Percentiles rank a stretch among this genome's conserved stretches.
Conservation (phyloP, 2,113 vertebrate genomes). For the Rhea pennata region DNA sequence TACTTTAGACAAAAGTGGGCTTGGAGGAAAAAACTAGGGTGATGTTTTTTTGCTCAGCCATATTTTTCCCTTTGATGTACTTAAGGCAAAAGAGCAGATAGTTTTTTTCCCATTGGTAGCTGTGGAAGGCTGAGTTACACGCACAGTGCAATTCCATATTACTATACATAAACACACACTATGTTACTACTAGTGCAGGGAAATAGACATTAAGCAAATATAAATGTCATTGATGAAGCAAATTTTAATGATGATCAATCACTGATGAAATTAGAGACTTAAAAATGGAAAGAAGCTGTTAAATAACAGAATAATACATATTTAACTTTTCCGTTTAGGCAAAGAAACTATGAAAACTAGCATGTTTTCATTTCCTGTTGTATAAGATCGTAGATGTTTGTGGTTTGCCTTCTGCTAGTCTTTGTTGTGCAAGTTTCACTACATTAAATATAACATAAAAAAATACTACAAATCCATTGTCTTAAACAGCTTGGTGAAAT, state of each 20-base stretch:
- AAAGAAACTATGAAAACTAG: not conserved
- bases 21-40: slow-evolving; percentile 74
- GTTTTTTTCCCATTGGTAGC: not conserved
- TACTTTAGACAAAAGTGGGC: slow-evolving; percentile 84
- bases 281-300: not conserved
- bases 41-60: slow-evolving; percentile 58
- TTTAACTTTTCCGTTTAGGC: not conserved
- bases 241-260: not conserved
- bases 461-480: accelerated
- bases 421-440: not conserved
- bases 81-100: slow-evolving; percentile 35
- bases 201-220: not conserved
- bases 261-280: not conserved
- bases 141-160: accelerated
- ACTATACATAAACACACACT: not conserved
- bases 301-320: not conserved
- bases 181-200: accelerated
- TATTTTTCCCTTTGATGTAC: slow-evolving; percentile 15
- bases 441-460: not conserved
- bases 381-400: not conserved
- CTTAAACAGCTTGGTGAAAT: not conserved
- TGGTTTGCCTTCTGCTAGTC: not conserved
- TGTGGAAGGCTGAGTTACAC: not conserved
- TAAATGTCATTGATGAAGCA: not conserved
- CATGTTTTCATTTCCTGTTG: not conserved